Conservation (phyloP, 2,797 vertebrate genomes). For the Adelosebastes latens region DNA sequence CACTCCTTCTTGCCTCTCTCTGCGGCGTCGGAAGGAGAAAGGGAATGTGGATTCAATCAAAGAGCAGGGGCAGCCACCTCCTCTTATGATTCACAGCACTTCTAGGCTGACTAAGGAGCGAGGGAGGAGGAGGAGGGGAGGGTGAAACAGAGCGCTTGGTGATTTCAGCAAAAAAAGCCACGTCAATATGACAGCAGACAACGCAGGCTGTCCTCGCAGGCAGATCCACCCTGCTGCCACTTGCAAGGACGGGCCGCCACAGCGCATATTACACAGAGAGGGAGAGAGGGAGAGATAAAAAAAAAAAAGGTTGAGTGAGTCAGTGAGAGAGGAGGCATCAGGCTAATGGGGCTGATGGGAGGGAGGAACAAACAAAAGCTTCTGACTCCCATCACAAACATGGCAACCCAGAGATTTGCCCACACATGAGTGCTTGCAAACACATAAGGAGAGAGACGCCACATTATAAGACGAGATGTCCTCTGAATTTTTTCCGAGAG, state of each 20-base stretch:
- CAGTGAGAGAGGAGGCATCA: constrained; percentile 71
- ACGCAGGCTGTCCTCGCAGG: constrained; percentile 53
- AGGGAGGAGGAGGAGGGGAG: background rate
- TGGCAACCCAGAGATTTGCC: constrained; percentile 67
- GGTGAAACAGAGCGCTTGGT: constrained; percentile 42
- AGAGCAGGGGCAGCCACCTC: constrained; percentile 68
- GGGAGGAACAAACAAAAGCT: constrained; percentile 75
- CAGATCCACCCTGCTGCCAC: constrained; percentile 65
- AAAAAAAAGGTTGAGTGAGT: constrained; percentile 44
- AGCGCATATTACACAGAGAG: constrained; percentile 22
- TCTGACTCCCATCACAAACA: constrained; percentile 60
- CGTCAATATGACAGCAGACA: constrained; percentile 72
- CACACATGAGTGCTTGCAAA: constrained; percentile 67
- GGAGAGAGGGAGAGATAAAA: background rate
- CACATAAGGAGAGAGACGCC: constrained; percentile 34
- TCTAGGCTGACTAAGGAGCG: constrained; percentile 53
- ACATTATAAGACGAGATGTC: constrained; percentile 47
- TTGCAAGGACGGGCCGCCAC: constrained; percentile 51
- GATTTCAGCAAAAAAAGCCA: constrained; percentile 66
- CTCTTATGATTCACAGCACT: constrained; percentile 71
- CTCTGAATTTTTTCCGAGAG: constrained; percentile 50
- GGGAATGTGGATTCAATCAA: constrained; percentile 73
- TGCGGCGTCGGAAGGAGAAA: constrained; percentile 48
- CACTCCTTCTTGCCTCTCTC: constrained; percentile 37
- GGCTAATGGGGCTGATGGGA: constrained; percentile 70